Percentiles rank a stretch among this genome's conserved stretches.
Evolutionary conservation across 2,888 invertebrate genomes (phyloP).

Genomic region (Drosophila limbata): DNA sequence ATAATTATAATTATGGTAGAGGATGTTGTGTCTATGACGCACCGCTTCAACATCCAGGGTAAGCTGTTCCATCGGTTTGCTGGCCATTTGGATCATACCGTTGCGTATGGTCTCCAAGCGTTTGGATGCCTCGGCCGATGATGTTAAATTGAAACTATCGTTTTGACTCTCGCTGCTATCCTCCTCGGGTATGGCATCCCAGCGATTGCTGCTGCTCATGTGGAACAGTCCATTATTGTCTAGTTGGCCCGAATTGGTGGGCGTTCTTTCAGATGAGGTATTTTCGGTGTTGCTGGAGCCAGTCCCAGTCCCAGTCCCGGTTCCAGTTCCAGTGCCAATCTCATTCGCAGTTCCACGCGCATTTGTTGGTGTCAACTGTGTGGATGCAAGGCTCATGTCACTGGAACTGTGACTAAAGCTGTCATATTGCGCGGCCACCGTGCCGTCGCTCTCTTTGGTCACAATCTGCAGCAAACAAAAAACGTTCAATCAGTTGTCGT

Average conservation of each 20-base stretch:
- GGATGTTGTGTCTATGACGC: conserved; percentile 66
- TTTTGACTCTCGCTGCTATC: conserved; percentile 61
- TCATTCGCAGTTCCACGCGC: conserved; percentile 51
- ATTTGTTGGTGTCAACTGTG: conserved; percentile 81
- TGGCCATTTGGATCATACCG: conserved; percentile 77
- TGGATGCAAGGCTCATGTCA: conserved; percentile 61
- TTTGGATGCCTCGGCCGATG: conserved; percentile 76
- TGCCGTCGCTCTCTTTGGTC: conserved; percentile 76
- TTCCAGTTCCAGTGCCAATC: conserved; percentile 48
- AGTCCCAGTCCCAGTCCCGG: conserved; percentile 31
- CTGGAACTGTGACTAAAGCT: conserved; percentile 61
- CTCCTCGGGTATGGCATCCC: conserved; percentile 83
- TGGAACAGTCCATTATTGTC: conserved; percentile 68
- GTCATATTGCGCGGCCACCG: conserved; percentile 72
- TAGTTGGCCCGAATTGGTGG: conserved; percentile 74
- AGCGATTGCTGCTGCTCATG: conserved; percentile 73
- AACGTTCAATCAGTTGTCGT: background rate
- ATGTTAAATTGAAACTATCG: conserved; percentile 78
- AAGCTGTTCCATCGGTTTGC: conserved; percentile 86
- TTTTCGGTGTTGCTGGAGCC: conserved; percentile 60
- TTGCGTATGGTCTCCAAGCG: conserved; percentile 83
- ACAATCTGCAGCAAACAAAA: conserved; percentile 52
- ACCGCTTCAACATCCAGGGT: conserved; percentile 90
- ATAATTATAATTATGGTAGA: conserved; percentile 2
- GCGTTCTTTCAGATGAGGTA: conserved; percentile 73